Conservation (phyloP, 2,888 invertebrate species). For the Melikaiella ostensackeni region DNA sequence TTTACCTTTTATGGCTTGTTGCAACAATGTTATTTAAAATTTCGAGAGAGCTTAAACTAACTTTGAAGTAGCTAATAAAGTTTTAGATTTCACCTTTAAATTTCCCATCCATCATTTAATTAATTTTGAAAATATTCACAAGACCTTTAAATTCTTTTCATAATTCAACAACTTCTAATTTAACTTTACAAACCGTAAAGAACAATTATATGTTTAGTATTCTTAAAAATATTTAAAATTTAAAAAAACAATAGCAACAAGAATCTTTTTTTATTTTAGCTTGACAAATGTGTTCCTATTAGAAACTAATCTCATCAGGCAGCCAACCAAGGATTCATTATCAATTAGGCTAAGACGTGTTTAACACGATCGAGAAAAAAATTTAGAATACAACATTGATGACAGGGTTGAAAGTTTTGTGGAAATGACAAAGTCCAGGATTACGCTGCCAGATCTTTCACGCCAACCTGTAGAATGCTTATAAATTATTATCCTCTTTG, state of each 20-base stretch:
- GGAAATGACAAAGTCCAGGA: not conserved
- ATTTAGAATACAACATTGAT: not conserved
- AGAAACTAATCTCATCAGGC: not conserved
- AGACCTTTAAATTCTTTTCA: not conserved
- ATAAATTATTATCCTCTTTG: not conserved
- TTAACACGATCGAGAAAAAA: slow-evolving; percentile 2
- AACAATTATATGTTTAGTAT: too few species aligned
- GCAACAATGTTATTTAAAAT: too few species aligned
- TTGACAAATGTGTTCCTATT: not conserved
- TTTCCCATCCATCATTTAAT: too few species aligned
- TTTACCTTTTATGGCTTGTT: too few species aligned
- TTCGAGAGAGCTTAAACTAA: too few species aligned
- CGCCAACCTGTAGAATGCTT: slow-evolving; percentile 5
- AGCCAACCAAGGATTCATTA: not conserved
- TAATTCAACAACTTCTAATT: too few species aligned
- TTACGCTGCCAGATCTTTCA: not conserved
- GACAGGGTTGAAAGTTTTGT: not conserved
- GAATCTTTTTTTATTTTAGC: too few species aligned
- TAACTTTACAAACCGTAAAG: too few species aligned
- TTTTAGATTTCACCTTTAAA: too few species aligned
- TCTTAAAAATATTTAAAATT: too few species aligned
- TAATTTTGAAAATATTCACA: not conserved
- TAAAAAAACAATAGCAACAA: too few species aligned
- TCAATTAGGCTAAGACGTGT: slow-evolving; percentile 22
- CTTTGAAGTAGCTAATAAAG: too few species aligned